A percentile compares a stretch with the other conserved stretches of the same genome.
Conservation (phyloP, 1,140 invertebrate species). For the Drosophila baimaii region DNA sequence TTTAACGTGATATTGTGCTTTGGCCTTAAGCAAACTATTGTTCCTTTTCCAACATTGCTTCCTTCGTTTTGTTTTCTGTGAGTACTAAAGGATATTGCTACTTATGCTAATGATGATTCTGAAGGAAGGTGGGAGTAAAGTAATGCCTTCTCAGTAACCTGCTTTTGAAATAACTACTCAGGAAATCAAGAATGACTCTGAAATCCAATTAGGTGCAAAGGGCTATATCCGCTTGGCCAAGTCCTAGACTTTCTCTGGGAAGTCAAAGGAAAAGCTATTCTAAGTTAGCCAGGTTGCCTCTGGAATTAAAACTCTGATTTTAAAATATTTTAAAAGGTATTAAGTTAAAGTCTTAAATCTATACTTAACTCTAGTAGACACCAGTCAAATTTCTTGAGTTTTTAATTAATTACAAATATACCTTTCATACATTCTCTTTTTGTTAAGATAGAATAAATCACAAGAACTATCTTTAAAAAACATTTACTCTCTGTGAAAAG, state of each 20-base stretch:
- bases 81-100: conserved; percentile 51
- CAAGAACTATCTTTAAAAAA: neutral
- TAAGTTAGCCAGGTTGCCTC: too few relatives aligned
- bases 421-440: neutral
- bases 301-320: too few relatives aligned
- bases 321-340: neutral
- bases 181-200: conserved; percentile 6
- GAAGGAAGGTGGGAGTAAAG: neutral
- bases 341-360: neutral
- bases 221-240: neutral
- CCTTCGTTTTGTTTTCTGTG: conserved; percentile 6
- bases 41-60: conserved; percentile 23
- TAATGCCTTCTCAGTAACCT: conserved; percentile 2
- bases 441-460: neutral
- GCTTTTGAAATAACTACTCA: conserved; percentile 8
- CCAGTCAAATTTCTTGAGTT: neutral
- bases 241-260: neutral
- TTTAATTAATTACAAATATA: neutral
- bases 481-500: neutral
- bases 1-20: conserved; percentile 28
- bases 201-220: conserved; percentile 5
- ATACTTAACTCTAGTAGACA: neutral
- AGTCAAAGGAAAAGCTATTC: neutral
- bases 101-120: conserved; percentile 57
- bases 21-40: conserved; percentile 38